Percentiles rank a stretch among this genome's conserved stretches.
Conservation (phyloP, 2,797 vertebrate species). For the Dipus sagitta region DNA sequence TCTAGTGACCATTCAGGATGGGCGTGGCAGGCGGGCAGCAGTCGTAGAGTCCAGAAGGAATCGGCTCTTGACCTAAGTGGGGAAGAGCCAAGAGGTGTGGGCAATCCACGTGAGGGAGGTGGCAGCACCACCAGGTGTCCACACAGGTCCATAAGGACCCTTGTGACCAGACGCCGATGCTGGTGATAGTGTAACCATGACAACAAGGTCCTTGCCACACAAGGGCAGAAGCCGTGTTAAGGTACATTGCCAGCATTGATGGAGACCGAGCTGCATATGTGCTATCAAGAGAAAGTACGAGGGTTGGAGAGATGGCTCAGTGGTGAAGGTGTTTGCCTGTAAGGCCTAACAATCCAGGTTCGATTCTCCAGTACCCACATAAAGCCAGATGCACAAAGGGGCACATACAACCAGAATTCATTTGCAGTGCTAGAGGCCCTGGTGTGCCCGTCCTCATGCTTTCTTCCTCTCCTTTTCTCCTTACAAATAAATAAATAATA, state of each 20-base stretch:
- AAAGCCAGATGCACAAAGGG: too few species aligned
- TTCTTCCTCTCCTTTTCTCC: too few species aligned
- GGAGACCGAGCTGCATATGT: rapidly evolving
- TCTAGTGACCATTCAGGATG: not conserved
- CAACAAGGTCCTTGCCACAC: rapidly evolving
- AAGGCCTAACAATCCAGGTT: too few species aligned
- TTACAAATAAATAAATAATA: too few species aligned
- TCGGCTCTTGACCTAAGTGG: not conserved
- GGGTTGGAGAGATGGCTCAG: not conserved
- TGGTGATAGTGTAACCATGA: not conserved
- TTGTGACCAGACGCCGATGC: not conserved
- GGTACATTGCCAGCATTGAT: rapidly evolving
- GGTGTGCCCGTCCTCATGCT: too few species aligned
- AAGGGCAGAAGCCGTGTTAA: not conserved
- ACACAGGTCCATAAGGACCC: rapidly evolving
- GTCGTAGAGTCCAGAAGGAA: rapidly evolving
- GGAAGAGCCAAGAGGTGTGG: not conserved
- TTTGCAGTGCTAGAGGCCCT: too few species aligned
- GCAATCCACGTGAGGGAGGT: rapidly evolving
- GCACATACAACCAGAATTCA: too few species aligned
- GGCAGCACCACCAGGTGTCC: not conserved
- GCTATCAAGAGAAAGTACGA: not conserved
- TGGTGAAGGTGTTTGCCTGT: too few species aligned
- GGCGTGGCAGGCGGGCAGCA: not conserved
- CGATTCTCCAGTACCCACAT: too few species aligned